Evolutionary conservation across 2,888 invertebrate species (phyloP).

Genomic region (Baronia brevicornis): DNA sequence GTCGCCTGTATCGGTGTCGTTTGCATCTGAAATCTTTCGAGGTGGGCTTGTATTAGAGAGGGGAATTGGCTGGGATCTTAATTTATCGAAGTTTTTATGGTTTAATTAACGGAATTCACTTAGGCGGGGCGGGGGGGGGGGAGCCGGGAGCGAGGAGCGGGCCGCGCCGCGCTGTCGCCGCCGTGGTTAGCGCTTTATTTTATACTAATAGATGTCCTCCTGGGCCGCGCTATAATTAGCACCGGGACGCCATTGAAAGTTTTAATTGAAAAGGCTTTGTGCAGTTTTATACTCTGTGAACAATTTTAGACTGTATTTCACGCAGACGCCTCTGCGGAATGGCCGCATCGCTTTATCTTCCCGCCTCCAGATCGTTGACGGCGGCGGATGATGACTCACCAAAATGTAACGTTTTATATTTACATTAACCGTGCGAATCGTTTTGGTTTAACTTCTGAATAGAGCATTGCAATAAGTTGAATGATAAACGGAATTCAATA

Average conservation of each 20-base stretch:
- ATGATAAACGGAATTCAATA: constrained; percentile 1
- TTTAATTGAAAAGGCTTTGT: constrained; percentile 74
- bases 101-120: constrained; percentile 78
- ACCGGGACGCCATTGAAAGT: constrained; percentile 61
- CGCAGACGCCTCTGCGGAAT: constrained; percentile 27
- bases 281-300: constrained; percentile 65
- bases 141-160: too few species aligned
- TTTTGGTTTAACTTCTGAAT: constrained; percentile 3
- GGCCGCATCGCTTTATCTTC: constrained; percentile 37
- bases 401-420: constrained; percentile 8
- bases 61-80: constrained; percentile 75
- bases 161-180: constrained; percentile 32
- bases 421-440: constrained; percentile 6
- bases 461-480: too few species aligned
- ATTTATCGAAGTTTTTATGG: constrained; percentile 77
- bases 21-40: constrained; percentile 72
- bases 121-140: constrained; percentile 47
- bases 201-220: constrained; percentile 64
- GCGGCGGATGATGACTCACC: constrained; percentile 22
- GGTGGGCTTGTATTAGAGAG: constrained; percentile 64
- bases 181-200: constrained; percentile 56
- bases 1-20: constrained; percentile 62
- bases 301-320: constrained; percentile 56
- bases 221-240: constrained; percentile 59
- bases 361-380: constrained; percentile 25